These are phyloP conservation scores for Ageneiosus marmoratus DNA, from an alignment of 2,113 vertebrate genomes.

Conservation along the genomic window DNA sequence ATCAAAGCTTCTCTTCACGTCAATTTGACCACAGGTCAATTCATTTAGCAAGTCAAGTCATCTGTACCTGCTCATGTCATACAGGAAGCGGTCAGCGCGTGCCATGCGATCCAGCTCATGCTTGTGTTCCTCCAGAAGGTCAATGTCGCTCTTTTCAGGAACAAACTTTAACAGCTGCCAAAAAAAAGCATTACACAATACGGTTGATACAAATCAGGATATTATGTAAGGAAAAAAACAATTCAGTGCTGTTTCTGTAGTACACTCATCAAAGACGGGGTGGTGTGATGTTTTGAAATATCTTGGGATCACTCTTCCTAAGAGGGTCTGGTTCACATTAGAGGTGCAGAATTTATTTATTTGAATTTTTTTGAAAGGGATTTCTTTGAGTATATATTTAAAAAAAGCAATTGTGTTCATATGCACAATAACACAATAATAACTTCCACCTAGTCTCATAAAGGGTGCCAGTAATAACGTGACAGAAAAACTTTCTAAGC, in stretches of 20 bases:
- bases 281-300: no score
- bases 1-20: not conserved
- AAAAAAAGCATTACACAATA: constrained; percentile 29
- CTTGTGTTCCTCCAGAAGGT: constrained; percentile 95
- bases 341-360: not conserved
- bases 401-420: not conserved
- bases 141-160: constrained; percentile 94
- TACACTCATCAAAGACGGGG: not conserved
- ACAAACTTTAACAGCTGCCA: constrained; percentile 94
- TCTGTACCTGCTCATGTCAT: constrained; percentile 95
- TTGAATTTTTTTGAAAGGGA: no score
- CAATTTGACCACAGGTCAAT: not conserved
- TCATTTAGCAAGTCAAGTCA: not conserved
- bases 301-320: not conserved
- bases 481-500: not conserved
- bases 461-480: not conserved
- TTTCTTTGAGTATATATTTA: no score
- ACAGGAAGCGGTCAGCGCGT: constrained; percentile 94
- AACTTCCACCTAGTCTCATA: not conserved
- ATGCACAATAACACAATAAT: not conserved
- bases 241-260: not conserved
- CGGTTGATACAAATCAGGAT: not conserved
- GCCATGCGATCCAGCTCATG: constrained; percentile 97
- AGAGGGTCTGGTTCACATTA: not conserved
- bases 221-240: not conserved